Conservation (phyloP, 2,797 vertebrate species). For the Danio tinwini region DNA sequence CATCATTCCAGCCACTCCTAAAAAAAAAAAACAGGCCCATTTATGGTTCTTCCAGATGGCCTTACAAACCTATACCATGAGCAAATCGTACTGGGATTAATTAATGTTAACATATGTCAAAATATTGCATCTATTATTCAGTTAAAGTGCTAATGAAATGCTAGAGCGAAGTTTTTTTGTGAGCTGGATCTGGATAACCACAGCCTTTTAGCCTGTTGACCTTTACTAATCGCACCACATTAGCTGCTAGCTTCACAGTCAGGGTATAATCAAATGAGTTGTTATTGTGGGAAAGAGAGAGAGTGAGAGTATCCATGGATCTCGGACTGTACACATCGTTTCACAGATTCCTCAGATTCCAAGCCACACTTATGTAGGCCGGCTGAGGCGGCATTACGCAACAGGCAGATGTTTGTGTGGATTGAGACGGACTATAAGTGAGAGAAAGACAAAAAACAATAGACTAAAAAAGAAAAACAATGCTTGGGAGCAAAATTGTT, state of each 20-base stretch:
- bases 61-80: background rate
- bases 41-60: constrained; percentile 1
- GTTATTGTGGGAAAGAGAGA: constrained; percentile 32
- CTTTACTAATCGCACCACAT: constrained; percentile 27
- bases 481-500: background rate
- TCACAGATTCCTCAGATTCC: constrained; percentile 72
- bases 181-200: constrained; percentile 36
- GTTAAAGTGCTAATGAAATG: constrained; percentile 3
- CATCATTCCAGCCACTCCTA: constrained; percentile 39
- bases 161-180: background rate
- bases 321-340: constrained; percentile 59
- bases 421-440: constrained; percentile 30
- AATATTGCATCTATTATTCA: constrained; percentile 15
- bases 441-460: constrained; percentile 42
- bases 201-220: constrained; percentile 51
- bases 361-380: constrained; percentile 68
- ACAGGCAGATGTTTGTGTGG: constrained; percentile 77
- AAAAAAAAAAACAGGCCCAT: background rate
- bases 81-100: background rate
- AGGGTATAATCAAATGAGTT: constrained; percentile 31
- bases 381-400: constrained; percentile 71
- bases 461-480: constrained; percentile 6
- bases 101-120: background rate
- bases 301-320: constrained; percentile 62
- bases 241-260: constrained; percentile 55